Conservation (phyloP, 2,888 invertebrate genomes). For the Lasiommata megera region DNA sequence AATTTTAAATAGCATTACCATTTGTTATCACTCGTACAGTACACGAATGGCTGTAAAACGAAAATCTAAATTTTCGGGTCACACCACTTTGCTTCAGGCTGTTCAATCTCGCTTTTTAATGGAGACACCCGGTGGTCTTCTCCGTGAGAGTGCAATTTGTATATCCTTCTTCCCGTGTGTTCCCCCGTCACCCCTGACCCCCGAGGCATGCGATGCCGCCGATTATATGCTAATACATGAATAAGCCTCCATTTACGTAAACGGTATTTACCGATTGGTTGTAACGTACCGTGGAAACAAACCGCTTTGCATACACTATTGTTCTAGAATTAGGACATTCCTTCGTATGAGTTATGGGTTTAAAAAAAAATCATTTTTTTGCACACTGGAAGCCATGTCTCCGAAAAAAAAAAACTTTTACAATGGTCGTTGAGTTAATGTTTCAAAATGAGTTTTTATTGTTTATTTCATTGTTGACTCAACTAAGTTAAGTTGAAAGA, state of each 20-base stretch:
- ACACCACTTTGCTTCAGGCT: neutral
- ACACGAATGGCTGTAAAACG: neutral
- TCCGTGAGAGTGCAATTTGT: slow-evolving; percentile 69
- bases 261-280: slow-evolving; percentile 34
- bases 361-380: too few relatives aligned
- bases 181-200: slow-evolving; percentile 53
- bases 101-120: slow-evolving; percentile 29
- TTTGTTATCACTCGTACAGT: too few relatives aligned
- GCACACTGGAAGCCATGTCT: too few relatives aligned
- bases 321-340: neutral
- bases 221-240: slow-evolving; percentile 67
- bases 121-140: slow-evolving; percentile 41
- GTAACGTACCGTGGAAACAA: neutral
- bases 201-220: slow-evolving; percentile 37
- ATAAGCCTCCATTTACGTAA: slow-evolving; percentile 52
- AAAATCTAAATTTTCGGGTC: neutral
- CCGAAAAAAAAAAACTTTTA: too few relatives aligned
- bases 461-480: too few relatives aligned
- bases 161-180: slow-evolving; percentile 39
- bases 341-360: too few relatives aligned
- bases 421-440: too few relatives aligned
- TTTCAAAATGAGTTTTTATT: too few relatives aligned
- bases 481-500: too few relatives aligned
- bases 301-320: neutral
- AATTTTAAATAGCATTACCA: too few relatives aligned